Percentiles rank a stretch among this genome's conserved stretches.
Conservation (phyloP, 2,797 vertebrate species). For the Potorous gilbertii region DNA sequence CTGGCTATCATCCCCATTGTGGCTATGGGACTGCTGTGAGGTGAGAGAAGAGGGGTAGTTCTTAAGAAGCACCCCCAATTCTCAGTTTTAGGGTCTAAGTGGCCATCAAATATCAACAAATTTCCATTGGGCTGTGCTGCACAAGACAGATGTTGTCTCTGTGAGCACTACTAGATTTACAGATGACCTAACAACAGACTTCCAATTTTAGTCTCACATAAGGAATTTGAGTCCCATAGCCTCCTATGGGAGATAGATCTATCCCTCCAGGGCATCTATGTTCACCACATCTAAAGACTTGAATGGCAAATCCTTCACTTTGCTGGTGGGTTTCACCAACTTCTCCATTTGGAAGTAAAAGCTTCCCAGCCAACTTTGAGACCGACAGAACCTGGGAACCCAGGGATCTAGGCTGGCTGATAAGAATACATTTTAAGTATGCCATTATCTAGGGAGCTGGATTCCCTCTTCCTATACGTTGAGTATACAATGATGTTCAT, state of each 20-base stretch:
- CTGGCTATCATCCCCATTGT: not conserved
- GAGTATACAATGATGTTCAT: not conserved
- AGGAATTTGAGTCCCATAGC: not conserved
- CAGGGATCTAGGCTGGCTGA: not conserved
- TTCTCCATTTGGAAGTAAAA: not conserved
- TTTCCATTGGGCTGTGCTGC: not conserved
- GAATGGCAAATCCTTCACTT: not conserved
- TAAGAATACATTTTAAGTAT: not conserved
- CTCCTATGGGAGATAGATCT: not conserved
- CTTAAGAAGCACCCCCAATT: not conserved
- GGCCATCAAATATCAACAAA: not conserved
- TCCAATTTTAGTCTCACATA: not conserved
- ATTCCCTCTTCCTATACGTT: not conserved
- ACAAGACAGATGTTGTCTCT: not conserved
- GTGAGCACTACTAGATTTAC: not conserved
- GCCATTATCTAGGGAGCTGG: not conserved
- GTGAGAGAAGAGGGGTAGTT: not conserved
- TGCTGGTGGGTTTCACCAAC: not conserved
- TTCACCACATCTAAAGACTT: not conserved
- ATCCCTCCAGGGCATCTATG: not conserved
- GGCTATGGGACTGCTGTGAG: not conserved
- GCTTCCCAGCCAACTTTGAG: not conserved
- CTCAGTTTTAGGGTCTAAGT: not conserved
- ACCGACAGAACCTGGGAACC: not conserved
- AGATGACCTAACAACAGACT: not conserved